These are phyloP conservation scores for Pseudopleuronectes americanus DNA, from an alignment of 2,797 vertebrate genomes.

Conservation along the genomic window DNA sequence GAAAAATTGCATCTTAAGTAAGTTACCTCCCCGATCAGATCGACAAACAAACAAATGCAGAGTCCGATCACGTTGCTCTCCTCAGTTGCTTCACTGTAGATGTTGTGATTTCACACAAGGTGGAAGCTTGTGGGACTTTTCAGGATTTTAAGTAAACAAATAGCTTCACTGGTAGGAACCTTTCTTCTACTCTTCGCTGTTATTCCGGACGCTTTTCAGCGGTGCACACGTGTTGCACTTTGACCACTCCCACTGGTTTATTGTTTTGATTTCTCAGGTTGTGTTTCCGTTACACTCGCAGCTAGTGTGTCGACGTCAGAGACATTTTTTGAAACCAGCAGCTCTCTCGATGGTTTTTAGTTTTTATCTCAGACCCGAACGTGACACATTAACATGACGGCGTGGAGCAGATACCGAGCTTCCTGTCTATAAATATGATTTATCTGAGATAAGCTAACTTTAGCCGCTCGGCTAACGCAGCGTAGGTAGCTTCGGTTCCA, in stretches of 20 bases:
- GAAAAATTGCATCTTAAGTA: too few species aligned
- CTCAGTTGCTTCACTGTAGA: background rate
- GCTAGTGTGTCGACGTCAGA: background rate
- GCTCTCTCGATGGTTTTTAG: accelerated
- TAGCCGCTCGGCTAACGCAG: slow-evolving; percentile 65
- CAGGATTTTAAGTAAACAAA: background rate
- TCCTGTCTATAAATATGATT: slow-evolving; percentile 48
- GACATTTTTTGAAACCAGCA: too few species aligned
- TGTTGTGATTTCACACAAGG: background rate
- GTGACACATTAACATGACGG: slow-evolving; percentile 2
- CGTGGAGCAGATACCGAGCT: background rate
- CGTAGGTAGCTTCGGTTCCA: slow-evolving; percentile 69
- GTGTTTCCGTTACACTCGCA: background rate
- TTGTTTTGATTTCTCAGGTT: slow-evolving; percentile 77
- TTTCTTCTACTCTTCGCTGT: background rate
- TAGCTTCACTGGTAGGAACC: slow-evolving; percentile 46
- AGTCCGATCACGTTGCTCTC: background rate
- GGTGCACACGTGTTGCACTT: slow-evolving; percentile 68
- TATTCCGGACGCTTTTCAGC: slow-evolving; percentile 50
- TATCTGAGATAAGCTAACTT: slow-evolving; percentile 57
- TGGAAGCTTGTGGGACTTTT: background rate
- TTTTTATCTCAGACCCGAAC: background rate
- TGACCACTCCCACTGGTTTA: slow-evolving; percentile 62
- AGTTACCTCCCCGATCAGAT: too few species aligned
- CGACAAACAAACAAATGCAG: background rate